A percentile compares a stretch with the other conserved stretches of the same genome.
These are phyloP conservation scores for Mastigias papua DNA, from an alignment of 30 jellyfish, hydroid and myxozoan species.

Conservation along the genomic window DNA sequence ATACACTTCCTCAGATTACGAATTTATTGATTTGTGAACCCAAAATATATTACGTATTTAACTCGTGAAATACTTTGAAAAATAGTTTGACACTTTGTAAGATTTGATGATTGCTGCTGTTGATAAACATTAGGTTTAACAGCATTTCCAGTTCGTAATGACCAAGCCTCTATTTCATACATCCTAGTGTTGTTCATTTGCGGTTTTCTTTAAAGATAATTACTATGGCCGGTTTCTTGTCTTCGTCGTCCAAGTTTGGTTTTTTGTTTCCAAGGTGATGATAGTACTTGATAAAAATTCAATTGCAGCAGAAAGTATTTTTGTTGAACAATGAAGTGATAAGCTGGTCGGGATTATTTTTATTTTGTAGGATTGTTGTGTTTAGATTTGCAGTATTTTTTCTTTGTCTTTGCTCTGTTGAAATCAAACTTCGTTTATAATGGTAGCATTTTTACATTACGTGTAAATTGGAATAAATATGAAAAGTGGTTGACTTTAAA, in stretches of 20 bases:
- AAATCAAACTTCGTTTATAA: background rate
- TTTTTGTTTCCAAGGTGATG: background rate
- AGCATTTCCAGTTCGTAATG: too few species aligned
- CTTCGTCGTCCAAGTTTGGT: background rate
- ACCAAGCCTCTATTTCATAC: too few species aligned
- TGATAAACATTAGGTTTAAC: too few species aligned
- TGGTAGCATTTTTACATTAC: background rate
- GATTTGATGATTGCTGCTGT: too few species aligned
- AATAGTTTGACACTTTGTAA: too few species aligned
- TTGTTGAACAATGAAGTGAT: background rate
- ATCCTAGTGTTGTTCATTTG: too few species aligned
- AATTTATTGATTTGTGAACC: too few species aligned
- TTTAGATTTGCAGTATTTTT: background rate
- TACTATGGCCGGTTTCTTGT: background rate
- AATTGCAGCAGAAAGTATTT: background rate
- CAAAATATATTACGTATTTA: too few species aligned
- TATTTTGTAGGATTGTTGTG: background rate
- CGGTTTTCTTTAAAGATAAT: background rate
- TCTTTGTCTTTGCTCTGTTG: too few species aligned
- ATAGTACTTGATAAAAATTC: background rate
- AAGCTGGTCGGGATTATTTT: background rate
- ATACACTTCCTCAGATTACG: too few species aligned
- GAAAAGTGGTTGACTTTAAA: conserved; percentile 22
- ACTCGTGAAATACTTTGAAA: too few species aligned
- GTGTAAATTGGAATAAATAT: background rate